Evolutionary conservation across 2,113 vertebrate genomes (phyloP).

Genomic region (Centrocercus urophasianus): DNA sequence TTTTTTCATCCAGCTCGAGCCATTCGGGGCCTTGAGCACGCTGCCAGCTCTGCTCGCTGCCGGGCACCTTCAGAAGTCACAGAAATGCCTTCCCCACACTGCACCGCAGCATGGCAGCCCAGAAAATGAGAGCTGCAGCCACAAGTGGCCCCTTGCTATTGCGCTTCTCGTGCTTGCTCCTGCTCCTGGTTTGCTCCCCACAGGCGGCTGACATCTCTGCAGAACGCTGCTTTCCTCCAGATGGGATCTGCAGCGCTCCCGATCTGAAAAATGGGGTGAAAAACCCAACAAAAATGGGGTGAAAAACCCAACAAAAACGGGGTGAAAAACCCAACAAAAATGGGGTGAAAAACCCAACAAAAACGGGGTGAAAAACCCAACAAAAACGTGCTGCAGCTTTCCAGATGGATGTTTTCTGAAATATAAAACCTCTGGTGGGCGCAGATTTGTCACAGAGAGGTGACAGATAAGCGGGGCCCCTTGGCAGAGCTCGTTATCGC

Average conservation of each 20-base stretch:
- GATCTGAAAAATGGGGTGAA: too few species aligned
- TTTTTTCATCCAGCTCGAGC: background rate
- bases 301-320: background rate
- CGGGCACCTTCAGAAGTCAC: background rate
- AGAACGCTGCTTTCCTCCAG: background rate
- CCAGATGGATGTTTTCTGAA: background rate
- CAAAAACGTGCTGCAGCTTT: fast-evolving
- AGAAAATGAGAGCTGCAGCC: fast-evolving
- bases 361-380: background rate
- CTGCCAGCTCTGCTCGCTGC: background rate
- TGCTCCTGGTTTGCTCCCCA: background rate
- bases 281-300: background rate
- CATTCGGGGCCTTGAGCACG: background rate
- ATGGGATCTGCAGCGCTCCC: background rate
- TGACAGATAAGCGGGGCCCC: background rate
- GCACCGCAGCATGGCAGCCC: too few species aligned
- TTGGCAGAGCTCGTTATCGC: background rate
- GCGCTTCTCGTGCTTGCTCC: fast-evolving
- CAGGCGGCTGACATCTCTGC: too few species aligned
- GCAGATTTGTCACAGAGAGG: fast-evolving
- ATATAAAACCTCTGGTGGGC: background rate
- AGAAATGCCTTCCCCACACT: background rate
- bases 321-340: background rate
- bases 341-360: fast-evolving
- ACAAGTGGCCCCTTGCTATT: background rate